A percentile compares a stretch with the other conserved stretches of the same genome.
These are phyloP conservation scores for Thamnophis elegans DNA, from an alignment of 2,797 vertebrate species.

Conservation along the genomic window DNA sequence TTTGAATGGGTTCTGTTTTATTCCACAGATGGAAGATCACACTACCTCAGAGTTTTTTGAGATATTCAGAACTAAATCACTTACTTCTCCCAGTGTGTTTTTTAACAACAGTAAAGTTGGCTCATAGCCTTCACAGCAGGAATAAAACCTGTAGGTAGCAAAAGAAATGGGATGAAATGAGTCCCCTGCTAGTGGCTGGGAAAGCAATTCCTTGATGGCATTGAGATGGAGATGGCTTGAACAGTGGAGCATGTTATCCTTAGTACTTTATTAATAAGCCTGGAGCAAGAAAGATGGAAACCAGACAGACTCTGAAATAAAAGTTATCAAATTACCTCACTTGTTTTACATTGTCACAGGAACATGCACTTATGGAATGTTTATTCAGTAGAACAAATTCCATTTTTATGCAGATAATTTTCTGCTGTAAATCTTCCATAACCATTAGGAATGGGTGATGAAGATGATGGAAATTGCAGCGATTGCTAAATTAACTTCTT, in stretches of 20 bases:
- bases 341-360: neutral
- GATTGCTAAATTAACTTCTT: neutral
- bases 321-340: neutral
- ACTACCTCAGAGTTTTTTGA: neutral
- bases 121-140: conserved; percentile 79
- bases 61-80: neutral
- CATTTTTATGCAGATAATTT: neutral
- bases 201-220: neutral
- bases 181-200: conserved; percentile 9
- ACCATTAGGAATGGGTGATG: neutral
- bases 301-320: neutral
- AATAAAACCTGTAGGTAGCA: conserved; percentile 75
- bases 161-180: conserved; percentile 8
- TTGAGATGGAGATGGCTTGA: neutral
- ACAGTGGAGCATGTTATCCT: neutral
- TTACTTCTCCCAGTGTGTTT: conserved; percentile 81
- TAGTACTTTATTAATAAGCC: neutral
- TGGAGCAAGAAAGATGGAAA: neutral
- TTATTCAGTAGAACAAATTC: neutral
- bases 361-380: neutral
- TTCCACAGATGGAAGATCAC: neutral
- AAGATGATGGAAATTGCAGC: neutral
- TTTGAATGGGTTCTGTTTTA: neutral
- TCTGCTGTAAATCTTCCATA: neutral
- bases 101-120: conserved; percentile 80